These are phyloP conservation scores for Zosterops borbonicus DNA, from an alignment of 2,113 vertebrate species.

Conservation along the genomic window DNA sequence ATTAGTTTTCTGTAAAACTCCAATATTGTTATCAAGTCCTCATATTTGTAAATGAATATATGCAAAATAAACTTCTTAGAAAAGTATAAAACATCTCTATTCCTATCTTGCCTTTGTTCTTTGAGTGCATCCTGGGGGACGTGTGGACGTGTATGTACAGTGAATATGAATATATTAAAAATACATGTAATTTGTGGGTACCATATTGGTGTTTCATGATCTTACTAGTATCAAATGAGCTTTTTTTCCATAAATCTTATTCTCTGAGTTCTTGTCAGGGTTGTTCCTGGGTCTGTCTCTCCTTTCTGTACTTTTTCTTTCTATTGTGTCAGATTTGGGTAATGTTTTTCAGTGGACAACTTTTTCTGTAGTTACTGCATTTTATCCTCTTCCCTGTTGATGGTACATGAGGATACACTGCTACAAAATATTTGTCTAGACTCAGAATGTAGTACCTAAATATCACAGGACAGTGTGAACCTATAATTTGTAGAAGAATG, in stretches of 20 bases:
- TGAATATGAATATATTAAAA: neutral
- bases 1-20: neutral
- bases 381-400: neutral
- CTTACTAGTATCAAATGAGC: neutral
- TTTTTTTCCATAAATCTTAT: neutral
- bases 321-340: neutral
- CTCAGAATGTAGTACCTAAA: neutral
- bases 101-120: neutral
- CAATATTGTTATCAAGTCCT: neutral
- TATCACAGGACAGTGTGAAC: neutral
- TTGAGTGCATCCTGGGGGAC: neutral
- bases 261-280: neutral
- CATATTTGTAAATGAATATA: neutral
- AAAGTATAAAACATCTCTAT: neutral
- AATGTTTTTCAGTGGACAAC: neutral
- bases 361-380: neutral
- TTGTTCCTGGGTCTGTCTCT: neutral
- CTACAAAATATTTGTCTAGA: neutral
- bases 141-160: accelerated
- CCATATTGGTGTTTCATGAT: neutral
- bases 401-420: neutral
- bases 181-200: neutral
- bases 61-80: neutral
- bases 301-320: neutral
- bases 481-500: neutral